phyloP scores from a whole-genome alignment of 2,113 vertebrate species.

The Ceratotherium simum region DNA sequence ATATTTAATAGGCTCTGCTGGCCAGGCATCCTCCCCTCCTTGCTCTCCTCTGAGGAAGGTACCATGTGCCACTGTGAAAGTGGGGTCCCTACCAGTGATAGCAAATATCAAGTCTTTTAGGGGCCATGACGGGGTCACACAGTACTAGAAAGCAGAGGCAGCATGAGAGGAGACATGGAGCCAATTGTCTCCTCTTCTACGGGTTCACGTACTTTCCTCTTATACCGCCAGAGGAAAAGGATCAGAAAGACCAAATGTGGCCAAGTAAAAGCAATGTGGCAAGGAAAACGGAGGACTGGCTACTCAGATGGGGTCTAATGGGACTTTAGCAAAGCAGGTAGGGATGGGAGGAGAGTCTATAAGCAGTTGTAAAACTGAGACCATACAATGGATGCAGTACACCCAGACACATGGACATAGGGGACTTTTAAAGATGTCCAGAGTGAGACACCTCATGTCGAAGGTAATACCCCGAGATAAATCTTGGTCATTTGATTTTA shows the following conservation, averaged over 20 bases:
- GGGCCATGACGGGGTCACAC: rapidly evolving
- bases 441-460: neutral
- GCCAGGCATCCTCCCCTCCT: rapidly evolving
- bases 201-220: neutral
- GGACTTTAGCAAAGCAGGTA: neutral
- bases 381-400: rapidly evolving
- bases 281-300: neutral
- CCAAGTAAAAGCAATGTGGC: neutral
- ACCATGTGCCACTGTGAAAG: neutral
- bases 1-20: neutral
- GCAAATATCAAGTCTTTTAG: neutral
- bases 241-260: neutral
- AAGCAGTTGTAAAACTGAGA: neutral
- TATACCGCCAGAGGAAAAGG: neutral
- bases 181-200: neutral
- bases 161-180: neutral
- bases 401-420: rapidly evolving
- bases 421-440: neutral
- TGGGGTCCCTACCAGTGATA: neutral
- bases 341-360: neutral
- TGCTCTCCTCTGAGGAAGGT: neutral
- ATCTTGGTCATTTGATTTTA: neutral
- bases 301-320: neutral
- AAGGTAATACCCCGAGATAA: neutral
- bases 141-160: neutral